Conservation (phyloP, 2,888 invertebrate species). For the Xanthorhoe spadicearia region DNA sequence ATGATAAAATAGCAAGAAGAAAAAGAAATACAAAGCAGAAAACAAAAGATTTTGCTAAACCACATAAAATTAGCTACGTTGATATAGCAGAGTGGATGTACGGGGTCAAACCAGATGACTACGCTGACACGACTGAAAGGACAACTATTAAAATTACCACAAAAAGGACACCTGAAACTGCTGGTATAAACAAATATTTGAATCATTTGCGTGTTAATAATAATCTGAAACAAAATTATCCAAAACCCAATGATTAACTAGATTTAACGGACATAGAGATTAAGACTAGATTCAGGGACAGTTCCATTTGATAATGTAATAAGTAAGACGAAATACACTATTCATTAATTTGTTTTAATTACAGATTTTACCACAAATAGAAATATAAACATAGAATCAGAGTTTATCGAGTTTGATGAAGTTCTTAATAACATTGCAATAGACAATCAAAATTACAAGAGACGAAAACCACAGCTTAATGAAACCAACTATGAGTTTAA, state of each 20-base stretch:
- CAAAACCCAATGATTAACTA: too few relatives aligned
- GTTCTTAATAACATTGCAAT: slow-evolving; percentile 54
- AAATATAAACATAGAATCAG: slow-evolving; percentile 3
- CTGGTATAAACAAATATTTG: background rate
- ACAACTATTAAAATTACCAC: background rate
- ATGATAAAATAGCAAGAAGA: slow-evolving; percentile 41
- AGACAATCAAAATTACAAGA: slow-evolving; percentile 46
- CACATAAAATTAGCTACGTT: slow-evolving; percentile 38
- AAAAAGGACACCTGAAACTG: background rate
- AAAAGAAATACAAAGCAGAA: slow-evolving; percentile 41
- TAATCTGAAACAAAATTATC: background rate
- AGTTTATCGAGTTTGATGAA: slow-evolving; percentile 58
- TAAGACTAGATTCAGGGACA: too few relatives aligned
- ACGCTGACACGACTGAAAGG: background rate
- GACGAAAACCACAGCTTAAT: slow-evolving; percentile 44
- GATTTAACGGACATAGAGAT: too few relatives aligned
- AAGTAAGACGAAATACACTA: background rate
- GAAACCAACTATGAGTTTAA: slow-evolving; percentile 32
- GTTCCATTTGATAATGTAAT: background rate
- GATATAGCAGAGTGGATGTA: slow-evolving; percentile 56
- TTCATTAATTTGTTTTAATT: slow-evolving; percentile 7
- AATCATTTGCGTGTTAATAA: background rate
- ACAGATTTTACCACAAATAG: slow-evolving; percentile 20
- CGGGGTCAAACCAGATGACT: slow-evolving; percentile 34
- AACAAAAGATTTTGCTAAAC: background rate